Conservation (phyloP, 2,113 vertebrate genomes). For the Phyllostomus discolor region DNA sequence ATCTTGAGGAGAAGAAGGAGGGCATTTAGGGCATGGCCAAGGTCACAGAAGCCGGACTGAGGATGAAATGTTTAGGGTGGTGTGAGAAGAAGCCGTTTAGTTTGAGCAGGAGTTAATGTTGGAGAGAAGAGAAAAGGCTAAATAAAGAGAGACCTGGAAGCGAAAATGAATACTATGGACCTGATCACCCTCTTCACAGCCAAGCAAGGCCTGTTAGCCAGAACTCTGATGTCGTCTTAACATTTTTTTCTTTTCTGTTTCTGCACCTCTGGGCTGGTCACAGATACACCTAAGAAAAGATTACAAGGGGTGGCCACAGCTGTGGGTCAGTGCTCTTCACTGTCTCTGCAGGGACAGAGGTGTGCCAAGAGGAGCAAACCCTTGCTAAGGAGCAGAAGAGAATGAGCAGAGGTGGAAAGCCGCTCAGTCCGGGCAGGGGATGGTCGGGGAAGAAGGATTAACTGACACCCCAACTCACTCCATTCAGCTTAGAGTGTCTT, state of each 20-base stretch:
- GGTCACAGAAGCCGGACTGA: neutral
- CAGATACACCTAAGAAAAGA: neutral
- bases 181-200: neutral
- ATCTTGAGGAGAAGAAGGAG: neutral
- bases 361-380: neutral
- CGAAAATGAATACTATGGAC: neutral
- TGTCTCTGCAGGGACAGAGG: neutral
- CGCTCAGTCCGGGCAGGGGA: neutral
- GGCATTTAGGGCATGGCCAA: neutral
- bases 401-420: too few species aligned
- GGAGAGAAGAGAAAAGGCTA: neutral
- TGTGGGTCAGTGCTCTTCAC: too few species aligned
- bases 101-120: neutral
- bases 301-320: neutral
- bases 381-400: neutral
- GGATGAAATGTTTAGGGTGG: neutral
- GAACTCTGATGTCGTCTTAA: neutral
- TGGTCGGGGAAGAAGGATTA: neutral
- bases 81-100: neutral
- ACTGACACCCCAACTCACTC: too few species aligned
- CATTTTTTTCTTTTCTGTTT: neutral
- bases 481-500: fast-evolving
- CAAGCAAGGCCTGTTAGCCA: neutral
- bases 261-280: neutral
- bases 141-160: neutral